A percentile compares a stretch with the other conserved stretches of the same genome.
Evolutionary conservation across 1,140 invertebrate species (phyloP).

Genomic region (Batillaria attramentaria): DNA sequence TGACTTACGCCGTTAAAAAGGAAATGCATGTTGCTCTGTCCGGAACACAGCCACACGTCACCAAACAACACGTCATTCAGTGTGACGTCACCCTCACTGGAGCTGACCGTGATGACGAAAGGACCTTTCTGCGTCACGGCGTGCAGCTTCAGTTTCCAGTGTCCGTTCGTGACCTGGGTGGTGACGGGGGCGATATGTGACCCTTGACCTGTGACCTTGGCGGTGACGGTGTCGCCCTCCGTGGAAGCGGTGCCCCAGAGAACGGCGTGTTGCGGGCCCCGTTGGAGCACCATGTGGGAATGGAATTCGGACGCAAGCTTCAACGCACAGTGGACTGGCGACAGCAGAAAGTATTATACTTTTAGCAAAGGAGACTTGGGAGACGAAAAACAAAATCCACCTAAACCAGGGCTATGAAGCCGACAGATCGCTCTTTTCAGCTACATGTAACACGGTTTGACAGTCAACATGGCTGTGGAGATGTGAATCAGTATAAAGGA

Average conservation of each 20-base stretch:
- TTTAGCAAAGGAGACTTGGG: too few relatives aligned
- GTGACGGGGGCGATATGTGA: background rate
- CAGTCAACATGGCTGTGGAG: too few relatives aligned
- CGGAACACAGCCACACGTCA: conserved; percentile 66
- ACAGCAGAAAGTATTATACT: too few relatives aligned
- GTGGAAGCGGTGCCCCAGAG: conserved; percentile 57
- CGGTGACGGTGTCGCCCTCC: conserved; percentile 37
- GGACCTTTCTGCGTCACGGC: conserved; percentile 35
- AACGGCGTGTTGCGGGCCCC: conserved; percentile 46
- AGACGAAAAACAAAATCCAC: too few relatives aligned
- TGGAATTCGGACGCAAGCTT: conserved; percentile 47
- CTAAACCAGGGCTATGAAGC: too few relatives aligned
- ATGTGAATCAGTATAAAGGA: too few relatives aligned
- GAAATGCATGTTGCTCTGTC: conserved; percentile 67
- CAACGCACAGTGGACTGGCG: background rate
- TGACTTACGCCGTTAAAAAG: conserved; percentile 35
- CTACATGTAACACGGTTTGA: too few relatives aligned
- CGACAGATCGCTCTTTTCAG: too few relatives aligned
- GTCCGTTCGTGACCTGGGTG: conserved; percentile 12
- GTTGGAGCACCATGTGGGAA: conserved; percentile 65
- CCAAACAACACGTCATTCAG: conserved; percentile 63
- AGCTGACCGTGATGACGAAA: conserved; percentile 43
- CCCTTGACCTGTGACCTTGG: conserved; percentile 20
- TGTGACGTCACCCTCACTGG: conserved; percentile 17
- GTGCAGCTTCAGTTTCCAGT: conserved; percentile 37